Conservation (phyloP, 2,797 vertebrate genomes). For the Fistularia tabacaria region DNA sequence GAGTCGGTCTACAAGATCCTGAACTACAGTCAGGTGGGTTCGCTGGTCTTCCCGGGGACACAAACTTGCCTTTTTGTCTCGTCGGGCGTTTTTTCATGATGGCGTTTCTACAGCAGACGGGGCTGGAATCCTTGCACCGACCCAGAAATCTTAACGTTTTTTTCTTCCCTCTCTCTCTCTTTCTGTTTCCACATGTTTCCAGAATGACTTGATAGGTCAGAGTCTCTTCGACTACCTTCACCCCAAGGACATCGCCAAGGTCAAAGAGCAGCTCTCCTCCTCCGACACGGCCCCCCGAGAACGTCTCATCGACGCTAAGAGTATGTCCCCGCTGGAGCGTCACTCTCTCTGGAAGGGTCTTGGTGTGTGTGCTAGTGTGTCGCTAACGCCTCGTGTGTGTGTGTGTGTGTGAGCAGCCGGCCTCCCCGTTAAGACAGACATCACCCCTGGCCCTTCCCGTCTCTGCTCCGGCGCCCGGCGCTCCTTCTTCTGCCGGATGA, state of each 20-base stretch:
- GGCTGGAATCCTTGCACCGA: no score
- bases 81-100: no score
- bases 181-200: no score
- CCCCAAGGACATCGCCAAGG: conserved; percentile 99
- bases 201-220: conserved; percentile 99
- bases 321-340: conserved; percentile 72
- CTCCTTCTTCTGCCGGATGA: conserved; percentile 99
- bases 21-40: conserved; percentile 99
- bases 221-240: conserved; percentile 98
- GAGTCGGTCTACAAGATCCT: conserved; percentile 99
- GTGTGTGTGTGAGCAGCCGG: conserved; percentile 77
- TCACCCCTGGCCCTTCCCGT: conserved; percentile 92
- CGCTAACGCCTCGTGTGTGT: neutral
- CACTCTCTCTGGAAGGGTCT: neutral
- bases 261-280: conserved; percentile 98
- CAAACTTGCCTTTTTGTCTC: no score
- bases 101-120: no score
- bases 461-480: conserved; percentile 94
- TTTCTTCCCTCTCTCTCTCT: neutral
- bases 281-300: conserved; percentile 94
- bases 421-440: conserved; percentile 96
- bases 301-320: conserved; percentile 97
- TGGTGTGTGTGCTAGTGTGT: neutral
- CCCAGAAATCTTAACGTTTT: neutral
- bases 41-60: no score